Evolutionary conservation across 2,113 vertebrate genomes (phyloP).

Genomic region (Prunella himalayana): DNA sequence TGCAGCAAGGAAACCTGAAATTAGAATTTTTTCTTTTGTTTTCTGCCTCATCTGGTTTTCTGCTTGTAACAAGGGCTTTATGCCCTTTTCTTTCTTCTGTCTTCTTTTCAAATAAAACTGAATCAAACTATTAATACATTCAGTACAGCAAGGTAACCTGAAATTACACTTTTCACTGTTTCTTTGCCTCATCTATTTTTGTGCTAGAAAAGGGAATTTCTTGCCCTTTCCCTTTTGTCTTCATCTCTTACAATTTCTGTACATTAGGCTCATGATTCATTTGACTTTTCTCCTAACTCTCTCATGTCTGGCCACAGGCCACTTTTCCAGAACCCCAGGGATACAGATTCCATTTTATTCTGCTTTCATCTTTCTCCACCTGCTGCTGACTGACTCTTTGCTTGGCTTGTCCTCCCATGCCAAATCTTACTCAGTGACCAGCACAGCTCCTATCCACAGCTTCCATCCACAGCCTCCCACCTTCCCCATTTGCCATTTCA

Average conservation of each 20-base stretch:
- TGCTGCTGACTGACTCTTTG: background rate
- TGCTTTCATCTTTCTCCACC: background rate
- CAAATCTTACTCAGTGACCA: background rate
- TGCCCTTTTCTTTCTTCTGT: background rate
- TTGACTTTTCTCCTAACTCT: background rate
- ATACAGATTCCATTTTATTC: background rate
- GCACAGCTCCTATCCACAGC: background rate
- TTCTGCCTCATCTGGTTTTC: background rate
- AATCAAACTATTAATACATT: background rate
- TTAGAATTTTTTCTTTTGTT: background rate
- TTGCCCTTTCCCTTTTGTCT: background rate
- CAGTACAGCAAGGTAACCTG: background rate
- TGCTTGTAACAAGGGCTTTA: background rate
- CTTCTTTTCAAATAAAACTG: background rate
- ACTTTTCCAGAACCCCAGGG: background rate
- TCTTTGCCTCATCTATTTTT: background rate
- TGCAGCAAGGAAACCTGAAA: background rate
- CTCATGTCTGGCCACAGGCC: background rate
- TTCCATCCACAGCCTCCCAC: background rate
- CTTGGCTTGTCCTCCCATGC: background rate
- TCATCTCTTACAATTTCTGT: background rate
- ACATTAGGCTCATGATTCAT: background rate
- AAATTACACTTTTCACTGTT: background rate
- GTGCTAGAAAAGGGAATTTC: background rate
- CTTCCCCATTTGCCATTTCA: background rate